These are phyloP conservation scores for Tragelaphus buxtoni DNA, from an alignment of 2,113 vertebrate genomes.

Conservation along the genomic window DNA sequence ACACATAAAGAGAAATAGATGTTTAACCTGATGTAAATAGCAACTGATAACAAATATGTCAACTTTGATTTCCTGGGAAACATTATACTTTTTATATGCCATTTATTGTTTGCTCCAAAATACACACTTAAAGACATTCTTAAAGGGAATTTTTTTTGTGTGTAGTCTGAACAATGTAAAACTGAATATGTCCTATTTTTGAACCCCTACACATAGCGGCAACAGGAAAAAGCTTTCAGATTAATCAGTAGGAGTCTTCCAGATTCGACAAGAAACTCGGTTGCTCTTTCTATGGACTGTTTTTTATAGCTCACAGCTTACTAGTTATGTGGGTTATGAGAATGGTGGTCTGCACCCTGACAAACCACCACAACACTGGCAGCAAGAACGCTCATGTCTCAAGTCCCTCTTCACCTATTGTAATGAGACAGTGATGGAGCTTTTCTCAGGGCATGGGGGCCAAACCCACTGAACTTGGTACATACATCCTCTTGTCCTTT, in stretches of 20 bases:
- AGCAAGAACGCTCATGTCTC: too few relatives aligned
- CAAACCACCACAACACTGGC: fast-evolving
- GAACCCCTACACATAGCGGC: neutral
- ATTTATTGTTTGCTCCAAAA: constrained; percentile 4
- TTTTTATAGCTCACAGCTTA: neutral
- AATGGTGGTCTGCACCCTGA: neutral
- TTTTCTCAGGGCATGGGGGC: neutral
- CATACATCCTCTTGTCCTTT: neutral
- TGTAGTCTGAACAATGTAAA: neutral
- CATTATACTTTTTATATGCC: neutral
- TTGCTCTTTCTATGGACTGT: neutral
- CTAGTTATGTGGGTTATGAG: neutral
- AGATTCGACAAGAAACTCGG: neutral
- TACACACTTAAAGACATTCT: neutral
- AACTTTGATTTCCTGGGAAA: constrained; percentile 19
- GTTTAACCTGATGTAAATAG: neutral
- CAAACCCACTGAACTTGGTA: neutral
- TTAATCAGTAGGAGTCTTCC: constrained; percentile 44
- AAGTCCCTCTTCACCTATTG: neutral
- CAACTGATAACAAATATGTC: neutral
- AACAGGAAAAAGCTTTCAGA: neutral
- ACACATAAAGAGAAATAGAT: neutral
- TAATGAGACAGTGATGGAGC: fast-evolving
- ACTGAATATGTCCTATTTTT: constrained; percentile 45
- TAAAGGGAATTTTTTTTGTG: neutral